phyloP scores from a whole-genome alignment of 1,140 invertebrate species.

The Hirudo medicinalis region DNA sequence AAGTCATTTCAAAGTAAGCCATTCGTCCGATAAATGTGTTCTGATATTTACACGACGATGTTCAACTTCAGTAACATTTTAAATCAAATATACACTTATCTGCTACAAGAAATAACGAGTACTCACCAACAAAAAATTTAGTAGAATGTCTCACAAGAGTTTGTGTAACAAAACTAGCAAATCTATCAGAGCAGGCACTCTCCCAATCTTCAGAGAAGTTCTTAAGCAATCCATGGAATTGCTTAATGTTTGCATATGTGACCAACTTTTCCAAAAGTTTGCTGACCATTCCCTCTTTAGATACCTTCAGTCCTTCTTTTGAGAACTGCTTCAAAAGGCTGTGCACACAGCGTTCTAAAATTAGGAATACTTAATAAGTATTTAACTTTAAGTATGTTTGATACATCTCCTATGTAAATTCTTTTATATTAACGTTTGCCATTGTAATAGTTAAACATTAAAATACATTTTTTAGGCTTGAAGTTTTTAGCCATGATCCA shows the following conservation, averaged over 20 bases:
- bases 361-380: too few relatives aligned
- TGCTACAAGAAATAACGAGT: not conserved
- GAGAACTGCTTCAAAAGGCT: not conserved
- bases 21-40: too few relatives aligned
- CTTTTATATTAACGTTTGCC: too few relatives aligned
- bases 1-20: not conserved
- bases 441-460: too few relatives aligned
- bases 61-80: too few relatives aligned
- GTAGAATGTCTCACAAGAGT: not conserved
- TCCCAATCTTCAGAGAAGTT: conserved; percentile 9
- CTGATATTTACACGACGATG: too few relatives aligned
- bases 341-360: conserved; percentile 11
- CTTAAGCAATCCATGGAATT: not conserved
- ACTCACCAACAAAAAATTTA: not conserved
- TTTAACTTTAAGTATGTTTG: too few relatives aligned
- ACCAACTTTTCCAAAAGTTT: not conserved
- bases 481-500: too few relatives aligned
- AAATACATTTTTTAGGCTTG: too few relatives aligned
- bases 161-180: not conserved
- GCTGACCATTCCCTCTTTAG: not conserved
- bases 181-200: not conserved
- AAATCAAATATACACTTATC: not conserved
- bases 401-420: too few relatives aligned
- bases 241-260: not conserved
- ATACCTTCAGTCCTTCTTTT: conserved; percentile 1